Conservation (phyloP, 2,888 invertebrate species). For the Odontocolon sp. region DNA sequence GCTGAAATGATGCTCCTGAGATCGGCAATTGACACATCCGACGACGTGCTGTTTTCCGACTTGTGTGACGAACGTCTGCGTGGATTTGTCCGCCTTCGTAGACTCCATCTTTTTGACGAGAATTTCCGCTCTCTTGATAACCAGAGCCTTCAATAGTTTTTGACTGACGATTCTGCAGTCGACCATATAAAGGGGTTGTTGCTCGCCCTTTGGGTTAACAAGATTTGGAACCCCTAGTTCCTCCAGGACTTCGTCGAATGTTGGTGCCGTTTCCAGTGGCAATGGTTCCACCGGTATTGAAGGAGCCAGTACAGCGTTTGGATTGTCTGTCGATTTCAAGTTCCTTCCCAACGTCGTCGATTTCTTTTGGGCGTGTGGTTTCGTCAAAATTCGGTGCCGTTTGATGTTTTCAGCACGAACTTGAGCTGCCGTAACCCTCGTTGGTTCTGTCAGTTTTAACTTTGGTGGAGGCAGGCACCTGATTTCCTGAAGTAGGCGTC, state of each 20-base stretch:
- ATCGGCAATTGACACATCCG: slow-evolving; percentile 37
- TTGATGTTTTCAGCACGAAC: background rate
- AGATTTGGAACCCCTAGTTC: slow-evolving; percentile 18
- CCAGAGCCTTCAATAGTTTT: background rate
- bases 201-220: background rate
- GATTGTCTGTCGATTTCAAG: slow-evolving; percentile 20
- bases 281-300: slow-evolving; percentile 27
- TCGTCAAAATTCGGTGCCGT: background rate
- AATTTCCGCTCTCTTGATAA: too few relatives aligned
- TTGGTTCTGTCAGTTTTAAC: slow-evolving; percentile 14
- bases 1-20: slow-evolving; percentile 11
- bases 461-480: slow-evolving; percentile 13
- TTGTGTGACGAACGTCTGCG: slow-evolving; percentile 27
- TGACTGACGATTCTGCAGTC: slow-evolving; percentile 24
- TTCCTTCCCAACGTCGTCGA: background rate
- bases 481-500: slow-evolving; percentile 3
- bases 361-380: background rate
- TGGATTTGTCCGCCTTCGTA: slow-evolving; percentile 19
- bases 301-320: slow-evolving; percentile 32
- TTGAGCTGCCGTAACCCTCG: background rate
- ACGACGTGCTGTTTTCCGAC: slow-evolving; percentile 26
- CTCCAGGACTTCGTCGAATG: slow-evolving; percentile 20
- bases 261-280: background rate
- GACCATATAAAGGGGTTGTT: background rate
- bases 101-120: too few relatives aligned